Base-by-base conservation (phyloP, 2,113 vertebrate genomes). In the Rhinichthys klamathensis region DNA sequence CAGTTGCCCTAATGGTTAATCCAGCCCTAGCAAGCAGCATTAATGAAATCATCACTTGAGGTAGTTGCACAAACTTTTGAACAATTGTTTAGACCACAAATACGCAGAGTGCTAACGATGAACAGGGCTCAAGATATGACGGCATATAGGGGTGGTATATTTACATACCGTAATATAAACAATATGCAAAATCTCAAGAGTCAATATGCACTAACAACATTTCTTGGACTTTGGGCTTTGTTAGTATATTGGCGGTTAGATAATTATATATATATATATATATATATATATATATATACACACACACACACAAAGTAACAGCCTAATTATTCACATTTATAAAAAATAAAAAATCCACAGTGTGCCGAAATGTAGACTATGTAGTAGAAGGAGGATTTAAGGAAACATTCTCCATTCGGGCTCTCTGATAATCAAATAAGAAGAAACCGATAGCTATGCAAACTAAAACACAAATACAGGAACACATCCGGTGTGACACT, bases 361-460 rank as follows among this genome's bases (percentile, higher is more conserved):
- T n/a, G 2, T 15, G 65, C 23, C 35, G 6, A 16, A 63, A 32
- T 44, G 32, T 41, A 41, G 38, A 41, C 38, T 41, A 41, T 41
- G 38, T 41, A 41, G 38, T 41, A 8, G 38, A 8, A 41, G 38
- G 3, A 35, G 3, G 32, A 35, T 87, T 89, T 89, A 89, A 54
- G 60, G 80, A 84, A 85, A 87, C 84, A 80, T 82, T 73, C 88
- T 82, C 21, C 41, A 4, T 65, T 10, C 61, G 13, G 56, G 35
- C 51, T 60, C 11, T 49, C 35, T 46, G n/a, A 35, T 15, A 61
- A 25, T 69, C 65, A 69, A 69, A 35, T 35, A 35, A 69, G 30
- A 21, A 38, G 21, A 23, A 3, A n/a, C 23, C 60, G 16, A 54
- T 8, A 32, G 32, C n/a, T 16, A 75, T 15, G 58, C 15, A 72